Evolutionary conservation across 2,888 invertebrate species (phyloP), one percentile per base, ranked within the genome.

Genomic region (Peribatodes rhomboidaria): DNA sequence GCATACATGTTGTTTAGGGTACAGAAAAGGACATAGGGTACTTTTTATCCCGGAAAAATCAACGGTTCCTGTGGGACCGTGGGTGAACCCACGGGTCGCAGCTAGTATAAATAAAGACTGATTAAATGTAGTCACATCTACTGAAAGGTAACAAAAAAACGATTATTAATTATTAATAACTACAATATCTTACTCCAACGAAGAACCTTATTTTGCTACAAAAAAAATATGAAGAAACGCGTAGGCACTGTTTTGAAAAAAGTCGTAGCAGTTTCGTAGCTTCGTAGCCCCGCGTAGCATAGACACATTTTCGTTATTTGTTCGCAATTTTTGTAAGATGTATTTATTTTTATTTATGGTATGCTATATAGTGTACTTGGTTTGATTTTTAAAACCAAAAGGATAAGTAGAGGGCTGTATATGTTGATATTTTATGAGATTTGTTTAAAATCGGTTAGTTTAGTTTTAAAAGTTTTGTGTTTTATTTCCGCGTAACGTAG

Each of bases 221-320:
- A 18, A 6, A 16, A 49, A 49, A 14, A 8, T 31, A 47, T 27
- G 14, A 31, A 31, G 18, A 33, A 35, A 49, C 33, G 35, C 50
- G 35, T 35, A 35, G 35, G 37, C 16, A 50, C n/a, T 35, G 31
- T 55, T 54, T 27, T 54, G 16, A 49, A 47, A 57, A 63, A 59
- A 58, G n/a, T 73, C 75, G 77, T 76, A 76, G 72, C 62, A 22
- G 52, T 33, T 54, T 55, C 75, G 76, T 75, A 77, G 75, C 65
- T 39, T 61, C 76, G 76, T 76, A 73, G 75, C 69, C 57, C 39
- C 53, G 57, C 72, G 76, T 75, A 71, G 74, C 75, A 61, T 18
- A 41, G 13, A 52, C 47, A 42, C 41, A 47, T 54, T 67, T 18
- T 22, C 27, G 13, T 47, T 53, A 44, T 42, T 55, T 35, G 31